Percentiles rank a stretch among this genome's conserved stretches.
Evolutionary conservation across 1,140 invertebrate species (phyloP).

Genomic region (Melipona quadrifasciata): DNA sequence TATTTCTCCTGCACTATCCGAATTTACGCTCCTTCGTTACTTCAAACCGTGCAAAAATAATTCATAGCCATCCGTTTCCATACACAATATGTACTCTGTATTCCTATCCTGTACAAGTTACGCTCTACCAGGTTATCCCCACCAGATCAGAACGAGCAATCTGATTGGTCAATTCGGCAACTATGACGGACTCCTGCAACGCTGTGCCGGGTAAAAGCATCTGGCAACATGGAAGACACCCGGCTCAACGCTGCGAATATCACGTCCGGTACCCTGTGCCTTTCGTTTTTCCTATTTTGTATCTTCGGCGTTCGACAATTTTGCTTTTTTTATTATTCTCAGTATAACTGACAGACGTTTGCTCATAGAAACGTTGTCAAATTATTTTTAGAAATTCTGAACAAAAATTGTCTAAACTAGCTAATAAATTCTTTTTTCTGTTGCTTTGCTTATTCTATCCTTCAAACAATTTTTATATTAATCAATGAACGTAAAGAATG

Average conservation of each 20-base stretch:
- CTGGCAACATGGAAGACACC: slow-evolving; percentile 9
- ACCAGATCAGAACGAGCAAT: slow-evolving; percentile 18
- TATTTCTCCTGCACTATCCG: no score
- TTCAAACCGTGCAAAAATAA: background rate
- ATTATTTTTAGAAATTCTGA: background rate
- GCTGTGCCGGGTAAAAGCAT: slow-evolving; percentile 16
- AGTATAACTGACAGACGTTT: no score
- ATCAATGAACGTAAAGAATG: background rate
- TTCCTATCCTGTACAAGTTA: slow-evolving; percentile 31
- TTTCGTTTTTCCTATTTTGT: background rate
- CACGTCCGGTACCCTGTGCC: background rate
- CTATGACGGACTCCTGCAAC: slow-evolving; percentile 46
- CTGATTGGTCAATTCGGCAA: slow-evolving; percentile 45
- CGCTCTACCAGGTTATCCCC: slow-evolving; percentile 43
- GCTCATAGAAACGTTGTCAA: background rate
- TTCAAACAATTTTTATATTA: background rate
- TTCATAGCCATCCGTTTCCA: background rate
- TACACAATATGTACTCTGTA: slow-evolving; percentile 13
- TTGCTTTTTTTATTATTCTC: background rate
- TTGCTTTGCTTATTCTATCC: background rate
- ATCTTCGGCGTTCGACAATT: background rate
- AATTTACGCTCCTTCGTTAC: background rate
- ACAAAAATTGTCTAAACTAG: background rate
- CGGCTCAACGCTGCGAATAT: slow-evolving; percentile 29
- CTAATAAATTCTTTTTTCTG: background rate